These are phyloP conservation scores for Falco naumanni DNA, from an alignment of 2,797 vertebrate genomes.

Conservation along the genomic window DNA sequence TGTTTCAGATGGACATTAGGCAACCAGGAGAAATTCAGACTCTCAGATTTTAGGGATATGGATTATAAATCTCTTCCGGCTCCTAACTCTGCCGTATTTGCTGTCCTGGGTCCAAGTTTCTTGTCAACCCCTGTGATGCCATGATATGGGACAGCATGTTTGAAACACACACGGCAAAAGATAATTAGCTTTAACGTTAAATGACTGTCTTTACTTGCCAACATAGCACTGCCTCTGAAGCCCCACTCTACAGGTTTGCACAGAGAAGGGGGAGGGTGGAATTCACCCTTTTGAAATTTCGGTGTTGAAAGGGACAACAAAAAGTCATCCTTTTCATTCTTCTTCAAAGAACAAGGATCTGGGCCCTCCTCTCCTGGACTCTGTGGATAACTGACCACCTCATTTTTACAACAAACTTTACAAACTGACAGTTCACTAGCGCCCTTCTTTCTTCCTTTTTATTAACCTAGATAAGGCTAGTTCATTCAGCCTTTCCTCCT, in stretches of 20 bases:
- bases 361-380: not conserved
- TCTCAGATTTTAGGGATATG: not conserved
- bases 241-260: not conserved
- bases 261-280: not conserved
- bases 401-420: not conserved
- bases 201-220: not conserved
- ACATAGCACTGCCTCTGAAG: not conserved
- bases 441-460: not conserved
- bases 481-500: not conserved
- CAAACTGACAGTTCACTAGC: not conserved
- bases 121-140: not conserved
- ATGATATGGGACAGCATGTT: not conserved
- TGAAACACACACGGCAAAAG: not conserved
- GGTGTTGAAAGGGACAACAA: not conserved
- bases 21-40: not conserved
- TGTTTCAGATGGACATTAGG: not conserved
- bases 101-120: not conserved
- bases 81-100: not conserved
- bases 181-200: not conserved
- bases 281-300: not conserved
- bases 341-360: not conserved
- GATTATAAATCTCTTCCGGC: not conserved
- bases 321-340: not conserved
- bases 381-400: not conserved
- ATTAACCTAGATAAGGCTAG: not conserved